phyloP scores from a whole-genome alignment of 1,140 invertebrate genomes.

The Sogatella furcifera region DNA sequence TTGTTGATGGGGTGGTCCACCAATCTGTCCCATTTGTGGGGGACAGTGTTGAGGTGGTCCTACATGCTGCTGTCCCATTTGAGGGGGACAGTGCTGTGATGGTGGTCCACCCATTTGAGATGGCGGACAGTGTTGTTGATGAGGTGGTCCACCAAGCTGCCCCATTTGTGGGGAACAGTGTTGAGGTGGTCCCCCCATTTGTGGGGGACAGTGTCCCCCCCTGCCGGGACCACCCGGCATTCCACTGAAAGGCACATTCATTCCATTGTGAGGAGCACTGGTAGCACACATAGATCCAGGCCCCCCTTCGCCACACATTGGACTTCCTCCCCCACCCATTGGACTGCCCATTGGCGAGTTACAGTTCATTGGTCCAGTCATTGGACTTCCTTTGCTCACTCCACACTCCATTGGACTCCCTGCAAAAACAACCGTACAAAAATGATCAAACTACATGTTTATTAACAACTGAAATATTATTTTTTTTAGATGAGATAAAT shows the following conservation, averaged over 20 bases:
- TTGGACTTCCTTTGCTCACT: slow-evolving; percentile 21
- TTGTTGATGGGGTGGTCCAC: slow-evolving; percentile 40
- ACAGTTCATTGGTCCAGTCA: slow-evolving; percentile 23
- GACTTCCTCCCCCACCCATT: slow-evolving; percentile 22
- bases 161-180: too few species aligned
- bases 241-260: slow-evolving; percentile 37
- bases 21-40: slow-evolving; percentile 35
- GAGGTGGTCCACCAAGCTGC: slow-evolving; percentile 47
- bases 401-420: slow-evolving; percentile 28
- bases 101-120: too few species aligned
- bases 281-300: slow-evolving; percentile 23
- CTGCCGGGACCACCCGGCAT: slow-evolving; percentile 16
- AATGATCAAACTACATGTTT: too few species aligned
- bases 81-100: too few species aligned
- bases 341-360: slow-evolving; percentile 29
- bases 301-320: slow-evolving; percentile 27
- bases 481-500: too few species aligned
- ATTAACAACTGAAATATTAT: too few species aligned
- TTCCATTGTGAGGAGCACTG: slow-evolving; percentile 24
- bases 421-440: slow-evolving; percentile 18
- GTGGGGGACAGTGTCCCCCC: slow-evolving; percentile 38
- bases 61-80: slow-evolving; percentile 20
- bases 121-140: slow-evolving; percentile 25
- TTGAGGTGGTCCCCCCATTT: slow-evolving; percentile 31
- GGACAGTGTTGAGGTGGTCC: too few species aligned